A percentile compares a stretch with the other conserved stretches of the same genome.
phyloP scores from a whole-genome alignment of 2,797 vertebrate genomes.

The Scomberomorus guttatus region DNA sequence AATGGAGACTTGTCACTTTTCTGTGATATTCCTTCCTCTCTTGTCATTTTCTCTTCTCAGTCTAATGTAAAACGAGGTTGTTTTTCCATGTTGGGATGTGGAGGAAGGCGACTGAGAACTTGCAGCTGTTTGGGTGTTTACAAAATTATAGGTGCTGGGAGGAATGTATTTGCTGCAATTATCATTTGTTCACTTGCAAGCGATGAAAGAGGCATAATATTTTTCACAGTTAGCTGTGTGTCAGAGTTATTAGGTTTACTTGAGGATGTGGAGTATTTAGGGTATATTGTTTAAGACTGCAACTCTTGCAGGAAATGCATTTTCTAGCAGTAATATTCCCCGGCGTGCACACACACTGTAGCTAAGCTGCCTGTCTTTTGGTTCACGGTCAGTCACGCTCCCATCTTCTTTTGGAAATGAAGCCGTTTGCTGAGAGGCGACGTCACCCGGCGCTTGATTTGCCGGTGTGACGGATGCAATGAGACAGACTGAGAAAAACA shows the following conservation, averaged over 20 bases:
- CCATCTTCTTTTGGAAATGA: conserved; percentile 45
- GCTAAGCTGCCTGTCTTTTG: conserved; percentile 46
- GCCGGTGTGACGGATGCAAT: conserved; percentile 19
- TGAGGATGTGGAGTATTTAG: conserved; percentile 68
- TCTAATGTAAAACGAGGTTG: conserved; percentile 13
- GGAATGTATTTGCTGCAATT: conserved; percentile 70
- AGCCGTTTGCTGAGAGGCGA: conserved; percentile 33
- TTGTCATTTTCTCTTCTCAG: not conserved
- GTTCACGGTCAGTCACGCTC: conserved; percentile 58
- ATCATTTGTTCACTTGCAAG: conserved; percentile 69
- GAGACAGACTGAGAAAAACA: conserved; percentile 25
- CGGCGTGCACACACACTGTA: conserved; percentile 11
- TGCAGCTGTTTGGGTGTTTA: conserved; percentile 65
- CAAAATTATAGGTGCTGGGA: conserved; percentile 66
- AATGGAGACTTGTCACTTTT: not conserved
- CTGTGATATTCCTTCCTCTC: not conserved
- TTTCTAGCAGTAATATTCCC: conserved; percentile 62
- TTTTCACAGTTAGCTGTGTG: conserved; percentile 69
- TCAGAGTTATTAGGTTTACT: conserved; percentile 73
- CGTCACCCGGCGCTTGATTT: conserved; percentile 14
- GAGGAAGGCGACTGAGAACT: conserved; percentile 36
- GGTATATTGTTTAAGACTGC: conserved; percentile 72
- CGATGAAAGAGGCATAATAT: conserved; percentile 66
- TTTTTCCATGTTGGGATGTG: conserved; percentile 11
- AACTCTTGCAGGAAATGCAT: conserved; percentile 71